Evolutionary conservation across 2,888 invertebrate genomes (phyloP), one percentile per base, ranked within the genome.

Genomic region (Apotomis turbidana): DNA sequence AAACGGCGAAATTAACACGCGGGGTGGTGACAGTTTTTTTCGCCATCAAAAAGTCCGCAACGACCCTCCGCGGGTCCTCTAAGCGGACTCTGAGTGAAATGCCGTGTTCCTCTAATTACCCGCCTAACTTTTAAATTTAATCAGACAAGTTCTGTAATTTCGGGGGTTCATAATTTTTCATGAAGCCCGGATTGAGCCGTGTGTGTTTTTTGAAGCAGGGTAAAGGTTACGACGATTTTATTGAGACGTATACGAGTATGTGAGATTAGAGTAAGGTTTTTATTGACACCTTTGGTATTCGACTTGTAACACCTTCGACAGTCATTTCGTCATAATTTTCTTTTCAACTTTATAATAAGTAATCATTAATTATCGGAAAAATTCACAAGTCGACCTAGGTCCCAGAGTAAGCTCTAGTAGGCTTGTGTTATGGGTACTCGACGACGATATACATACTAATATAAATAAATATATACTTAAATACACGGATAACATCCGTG

Each of bases 91-190:
- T 89, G 92, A 93, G 93, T 93, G 93, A 91, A 93, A 90, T 90
- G 90, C 90, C 85, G 89, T 93, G 93, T 93, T 83, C 83, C 80
- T 78, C 88, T 93, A 93, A 93, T 93, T 93, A 93, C 87, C 75
- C 76, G 74, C 82, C 80, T 87, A 93, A 93, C 91, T 93, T 93
- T 88, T 89, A 91, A 92, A 93, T 93, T 93, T 93, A 93, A 93
- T 92, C 90, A 93, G 87, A 85, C 89, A 91, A 93, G 84, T 93
- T 92, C 81, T 81, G 85, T 87, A 89, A 91, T 90, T 89, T 80
- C 82, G 77, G 75, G 77, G 83, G 83, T 85, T 85, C 87, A 89
- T 91, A 88, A 91, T 90, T 91, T 91, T 91, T 91, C 89, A 90
- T 89, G 87, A 88, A 82, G 77, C 81, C 76, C 10, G 66, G 66